Percentiles rank a stretch among this genome's conserved stretches.
Conservation (phyloP, 2,797 vertebrate genomes). For the Propithecus deckenii region DNA sequence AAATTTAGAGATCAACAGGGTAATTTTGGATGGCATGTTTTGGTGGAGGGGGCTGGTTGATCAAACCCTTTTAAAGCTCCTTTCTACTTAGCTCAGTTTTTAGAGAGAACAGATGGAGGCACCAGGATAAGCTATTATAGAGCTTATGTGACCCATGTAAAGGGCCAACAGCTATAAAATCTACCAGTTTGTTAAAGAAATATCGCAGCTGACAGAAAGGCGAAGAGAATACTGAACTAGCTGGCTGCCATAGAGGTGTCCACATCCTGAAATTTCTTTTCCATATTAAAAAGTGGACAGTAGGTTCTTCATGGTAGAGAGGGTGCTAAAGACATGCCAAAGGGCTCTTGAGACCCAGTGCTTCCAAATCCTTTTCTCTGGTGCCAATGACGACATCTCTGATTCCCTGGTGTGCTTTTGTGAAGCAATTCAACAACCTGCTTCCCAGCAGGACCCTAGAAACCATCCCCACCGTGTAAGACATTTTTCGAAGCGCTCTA, state of each 20-base stretch:
- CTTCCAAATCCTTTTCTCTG: background rate
- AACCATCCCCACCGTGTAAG: background rate
- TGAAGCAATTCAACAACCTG: background rate
- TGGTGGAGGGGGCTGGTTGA: background rate
- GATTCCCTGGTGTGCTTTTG: background rate
- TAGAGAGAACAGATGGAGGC: slow-evolving; percentile 37
- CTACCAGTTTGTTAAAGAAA: slow-evolving; percentile 27
- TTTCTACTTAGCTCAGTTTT: slow-evolving; percentile 28
- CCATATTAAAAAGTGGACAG: background rate
- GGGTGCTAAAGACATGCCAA: background rate
- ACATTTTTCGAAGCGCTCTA: background rate
- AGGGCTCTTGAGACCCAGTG: background rate
- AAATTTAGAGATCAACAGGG: slow-evolving; percentile 46
- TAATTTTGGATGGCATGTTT: slow-evolving; percentile 53
- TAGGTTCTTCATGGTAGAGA: background rate
- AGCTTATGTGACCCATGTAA: slow-evolving; percentile 19
- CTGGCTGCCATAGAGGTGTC: background rate
- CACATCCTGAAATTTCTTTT: slow-evolving; percentile 23
- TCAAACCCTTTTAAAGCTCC: slow-evolving; percentile 35
- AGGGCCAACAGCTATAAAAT: slow-evolving; percentile 32
- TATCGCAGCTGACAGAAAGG: slow-evolving; percentile 27
- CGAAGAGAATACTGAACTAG: background rate
- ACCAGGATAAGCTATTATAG: slow-evolving; percentile 5
- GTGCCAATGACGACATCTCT: background rate
- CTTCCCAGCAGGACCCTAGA: background rate